Percentiles rank a stretch among this genome's conserved stretches.
Conservation (phyloP, 2,113 vertebrate genomes). For the Xiphophorus couchianus region DNA sequence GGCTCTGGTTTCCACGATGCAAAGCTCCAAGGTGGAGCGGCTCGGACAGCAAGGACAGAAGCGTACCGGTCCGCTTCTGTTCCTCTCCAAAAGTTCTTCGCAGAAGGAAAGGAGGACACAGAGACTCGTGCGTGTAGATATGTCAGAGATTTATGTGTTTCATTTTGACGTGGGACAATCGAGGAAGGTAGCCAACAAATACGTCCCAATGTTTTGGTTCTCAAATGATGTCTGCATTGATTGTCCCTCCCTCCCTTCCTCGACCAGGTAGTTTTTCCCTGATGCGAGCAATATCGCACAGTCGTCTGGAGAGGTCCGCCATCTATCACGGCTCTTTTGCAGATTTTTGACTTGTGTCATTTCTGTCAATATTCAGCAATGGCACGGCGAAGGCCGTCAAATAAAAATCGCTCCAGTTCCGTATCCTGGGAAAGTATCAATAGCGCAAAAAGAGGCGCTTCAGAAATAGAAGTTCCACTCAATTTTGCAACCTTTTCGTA, state of each 20-base stretch:
- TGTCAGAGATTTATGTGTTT: slow-evolving; percentile 39
- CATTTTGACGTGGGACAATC: slow-evolving; percentile 29
- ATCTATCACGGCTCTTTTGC: slow-evolving; percentile 50
- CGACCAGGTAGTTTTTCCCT: slow-evolving; percentile 27
- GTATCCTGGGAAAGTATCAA: slow-evolving; percentile 19
- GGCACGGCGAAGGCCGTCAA: slow-evolving; percentile 53
- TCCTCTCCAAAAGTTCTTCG: slow-evolving; percentile 53
- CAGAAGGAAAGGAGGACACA: slow-evolving; percentile 18
- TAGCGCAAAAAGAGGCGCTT: slow-evolving; percentile 18
- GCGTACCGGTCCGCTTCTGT: slow-evolving; percentile 37
- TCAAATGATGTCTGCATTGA: slow-evolving; percentile 43
- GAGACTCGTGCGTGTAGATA: slow-evolving; percentile 13
- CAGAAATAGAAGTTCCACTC: neutral
- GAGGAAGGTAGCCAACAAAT: slow-evolving; percentile 22
- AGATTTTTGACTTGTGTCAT: slow-evolving; percentile 59
- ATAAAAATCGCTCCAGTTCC: slow-evolving; percentile 37
- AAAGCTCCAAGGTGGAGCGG: slow-evolving; percentile 58
- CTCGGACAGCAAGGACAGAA: slow-evolving; percentile 54
- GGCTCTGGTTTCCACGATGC: slow-evolving; percentile 75
- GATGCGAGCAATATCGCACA: slow-evolving; percentile 47
- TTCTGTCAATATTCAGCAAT: slow-evolving; percentile 31
- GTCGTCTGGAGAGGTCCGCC: slow-evolving; percentile 4
- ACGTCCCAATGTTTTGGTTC: slow-evolving; percentile 25
- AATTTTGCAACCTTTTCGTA: neutral
- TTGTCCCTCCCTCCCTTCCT: neutral